phyloP scores from a whole-genome alignment of 2,797 vertebrate genomes.

The Remorina albescens region DNA sequence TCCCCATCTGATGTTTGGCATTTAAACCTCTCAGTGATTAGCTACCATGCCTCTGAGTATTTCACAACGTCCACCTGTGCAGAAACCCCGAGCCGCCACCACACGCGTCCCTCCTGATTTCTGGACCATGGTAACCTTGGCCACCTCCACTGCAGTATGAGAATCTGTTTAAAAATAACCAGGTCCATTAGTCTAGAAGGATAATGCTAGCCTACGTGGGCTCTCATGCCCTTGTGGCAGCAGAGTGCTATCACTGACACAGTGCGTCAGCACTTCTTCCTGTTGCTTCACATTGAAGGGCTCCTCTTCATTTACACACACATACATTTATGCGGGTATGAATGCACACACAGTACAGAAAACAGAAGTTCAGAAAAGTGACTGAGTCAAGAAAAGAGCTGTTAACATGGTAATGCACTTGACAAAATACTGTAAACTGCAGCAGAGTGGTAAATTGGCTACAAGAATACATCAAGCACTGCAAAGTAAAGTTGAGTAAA shows the following conservation, averaged over 20 bases:
- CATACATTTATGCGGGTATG: slow-evolving; percentile 41
- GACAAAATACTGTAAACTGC: slow-evolving; percentile 19
- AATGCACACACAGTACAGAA: slow-evolving; percentile 10
- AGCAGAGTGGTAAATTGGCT: not conserved
- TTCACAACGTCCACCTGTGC: slow-evolving; percentile 63
- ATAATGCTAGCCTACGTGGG: slow-evolving; percentile 83
- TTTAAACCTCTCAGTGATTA: slow-evolving; percentile 51
- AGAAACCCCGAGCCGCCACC: slow-evolving; percentile 67
- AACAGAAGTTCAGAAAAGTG: slow-evolving; percentile 45
- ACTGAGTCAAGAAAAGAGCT: slow-evolving; percentile 32
- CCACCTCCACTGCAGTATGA: slow-evolving; percentile 81
- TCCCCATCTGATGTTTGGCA: slow-evolving; percentile 38
- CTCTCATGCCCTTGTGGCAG: slow-evolving; percentile 83
- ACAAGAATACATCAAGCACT: slow-evolving; percentile 5
- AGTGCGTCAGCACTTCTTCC: slow-evolving; percentile 84
- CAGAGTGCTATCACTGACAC: slow-evolving; percentile 85
- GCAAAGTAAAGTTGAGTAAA: slow-evolving; percentile 18
- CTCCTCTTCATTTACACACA: slow-evolving; percentile 76
- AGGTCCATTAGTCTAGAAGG: slow-evolving; percentile 84
- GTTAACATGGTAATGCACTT: slow-evolving; percentile 7
- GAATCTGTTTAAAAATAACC: slow-evolving; percentile 89
- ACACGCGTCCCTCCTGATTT: slow-evolving; percentile 64
- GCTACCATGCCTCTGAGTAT: slow-evolving; percentile 52
- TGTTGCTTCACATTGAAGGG: slow-evolving; percentile 81
- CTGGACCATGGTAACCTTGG: slow-evolving; percentile 84